Percentiles rank a stretch among this genome's conserved stretches.
phyloP scores from a whole-genome alignment of 2,888 invertebrate genomes.

The Bombylius major region DNA sequence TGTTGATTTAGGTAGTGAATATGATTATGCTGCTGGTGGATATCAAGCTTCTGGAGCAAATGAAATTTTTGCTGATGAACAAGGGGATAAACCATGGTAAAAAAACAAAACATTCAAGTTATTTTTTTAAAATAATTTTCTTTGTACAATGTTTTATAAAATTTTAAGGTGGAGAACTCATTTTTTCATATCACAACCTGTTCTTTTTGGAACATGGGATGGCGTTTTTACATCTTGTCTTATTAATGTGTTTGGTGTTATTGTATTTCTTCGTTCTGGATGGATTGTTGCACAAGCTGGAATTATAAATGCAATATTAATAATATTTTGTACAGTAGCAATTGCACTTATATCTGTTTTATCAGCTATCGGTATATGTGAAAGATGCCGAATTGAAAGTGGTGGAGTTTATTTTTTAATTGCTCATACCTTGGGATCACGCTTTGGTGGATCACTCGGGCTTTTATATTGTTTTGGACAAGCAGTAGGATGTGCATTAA shows the following conservation, averaged over 20 bases:
- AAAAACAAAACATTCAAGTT: not conserved
- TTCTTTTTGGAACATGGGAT: constrained; percentile 90
- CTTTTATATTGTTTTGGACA: constrained; percentile 91
- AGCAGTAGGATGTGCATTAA: constrained; percentile 92
- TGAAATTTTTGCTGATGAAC: constrained; percentile 84
- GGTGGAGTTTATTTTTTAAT: constrained; percentile 96
- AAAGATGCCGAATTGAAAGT: constrained; percentile 85
- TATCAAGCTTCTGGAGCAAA: constrained; percentile 79
- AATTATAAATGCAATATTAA: constrained; percentile 63
- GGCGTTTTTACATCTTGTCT: constrained; percentile 96
- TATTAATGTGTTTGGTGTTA: constrained; percentile 97
- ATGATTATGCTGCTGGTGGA: constrained; percentile 64
- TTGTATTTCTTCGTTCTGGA: constrained; percentile 90
- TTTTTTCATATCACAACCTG: constrained; percentile 91
- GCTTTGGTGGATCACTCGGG: constrained; percentile 86
- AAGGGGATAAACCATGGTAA: constrained; percentile 48
- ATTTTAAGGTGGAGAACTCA: constrained; percentile 84
- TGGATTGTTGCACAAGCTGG: constrained; percentile 95
- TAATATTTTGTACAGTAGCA: constrained; percentile 73
- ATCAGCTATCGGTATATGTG: constrained; percentile 93
- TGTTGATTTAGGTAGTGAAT: constrained; percentile 61
- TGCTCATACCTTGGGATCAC: constrained; percentile 85
- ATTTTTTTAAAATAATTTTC: not conserved
- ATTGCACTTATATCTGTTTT: constrained; percentile 85
- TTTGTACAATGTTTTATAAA: not conserved